A percentile compares a stretch with the other conserved stretches of the same genome.
phyloP scores from a whole-genome alignment of 2,888 invertebrate species.

The Rhopalosiphum nymphaeae region DNA sequence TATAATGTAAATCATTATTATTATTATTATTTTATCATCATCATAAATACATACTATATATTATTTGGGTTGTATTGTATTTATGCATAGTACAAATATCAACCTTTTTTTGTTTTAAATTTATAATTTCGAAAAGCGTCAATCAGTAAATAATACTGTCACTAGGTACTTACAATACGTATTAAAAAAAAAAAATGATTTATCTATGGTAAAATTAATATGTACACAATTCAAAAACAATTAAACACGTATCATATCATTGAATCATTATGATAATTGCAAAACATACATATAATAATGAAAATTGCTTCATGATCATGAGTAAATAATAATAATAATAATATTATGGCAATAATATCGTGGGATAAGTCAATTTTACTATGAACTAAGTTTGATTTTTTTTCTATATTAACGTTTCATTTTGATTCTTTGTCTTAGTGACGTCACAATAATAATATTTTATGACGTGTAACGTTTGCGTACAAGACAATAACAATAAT shows the following conservation, averaged over 20 bases:
- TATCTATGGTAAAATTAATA: conserved; percentile 41
- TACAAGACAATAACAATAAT: not conserved
- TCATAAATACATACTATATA: not conserved
- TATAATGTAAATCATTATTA: not conserved
- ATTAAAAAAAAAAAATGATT: conserved; percentile 27
- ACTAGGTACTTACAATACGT: not conserved
- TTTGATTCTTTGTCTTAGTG: not conserved
- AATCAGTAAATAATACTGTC: conserved; percentile 16
- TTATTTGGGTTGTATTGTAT: not conserved
- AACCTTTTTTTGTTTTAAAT: not conserved
- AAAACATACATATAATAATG: conserved; percentile 26
- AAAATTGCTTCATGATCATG: conserved; percentile 29
- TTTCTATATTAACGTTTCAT: conserved; percentile 4
- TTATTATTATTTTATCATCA: not conserved
- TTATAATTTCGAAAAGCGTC: not conserved
- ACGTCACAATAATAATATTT: not conserved
- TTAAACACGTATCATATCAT: conserved; percentile 14
- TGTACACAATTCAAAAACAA: conserved; percentile 23
- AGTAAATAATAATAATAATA: conserved; percentile 40
- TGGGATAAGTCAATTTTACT: not conserved
- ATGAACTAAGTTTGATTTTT: not conserved
- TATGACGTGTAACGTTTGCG: not conserved
- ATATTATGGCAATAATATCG: conserved; percentile 33
- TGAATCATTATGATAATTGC: conserved; percentile 29
- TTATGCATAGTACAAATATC: not conserved